Percentiles rank a stretch among this genome's conserved stretches.
Evolutionary conservation across 2,113 vertebrate genomes (phyloP).

Genomic region (Pimephales promelas): DNA sequence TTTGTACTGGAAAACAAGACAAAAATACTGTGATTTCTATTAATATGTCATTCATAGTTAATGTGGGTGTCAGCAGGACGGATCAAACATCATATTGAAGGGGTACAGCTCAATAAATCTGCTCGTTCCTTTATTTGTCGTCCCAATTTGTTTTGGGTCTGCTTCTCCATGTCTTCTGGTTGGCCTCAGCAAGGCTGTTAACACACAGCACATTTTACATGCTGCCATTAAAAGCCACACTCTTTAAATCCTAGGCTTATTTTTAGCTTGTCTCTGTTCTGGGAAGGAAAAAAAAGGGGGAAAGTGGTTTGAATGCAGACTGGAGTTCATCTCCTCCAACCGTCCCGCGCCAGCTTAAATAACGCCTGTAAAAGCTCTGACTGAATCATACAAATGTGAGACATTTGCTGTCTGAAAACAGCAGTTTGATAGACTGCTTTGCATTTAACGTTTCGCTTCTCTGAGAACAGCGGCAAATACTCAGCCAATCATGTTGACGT

Average conservation of each 20-base stretch:
- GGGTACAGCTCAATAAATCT: slow-evolving; percentile 52
- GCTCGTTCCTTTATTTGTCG: slow-evolving; percentile 68
- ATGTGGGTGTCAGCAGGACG: slow-evolving; percentile 50
- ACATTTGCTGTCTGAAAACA: slow-evolving; percentile 49
- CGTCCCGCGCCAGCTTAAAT: slow-evolving; percentile 42
- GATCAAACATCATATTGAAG: slow-evolving; percentile 62
- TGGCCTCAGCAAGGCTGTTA: slow-evolving; percentile 75
- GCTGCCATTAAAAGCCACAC: slow-evolving; percentile 79
- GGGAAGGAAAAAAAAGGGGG: slow-evolving; percentile 50
- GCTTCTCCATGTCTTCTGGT: slow-evolving; percentile 70
- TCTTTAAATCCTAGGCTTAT: slow-evolving; percentile 73
- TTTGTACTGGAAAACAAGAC: too few relatives aligned
- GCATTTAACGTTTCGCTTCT: background rate
- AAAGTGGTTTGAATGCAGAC: slow-evolving; percentile 64
- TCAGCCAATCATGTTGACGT: background rate
- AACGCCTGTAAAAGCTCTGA: slow-evolving; percentile 56
- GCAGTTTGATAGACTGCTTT: background rate
- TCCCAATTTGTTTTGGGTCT: slow-evolving; percentile 76
- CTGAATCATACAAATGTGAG: slow-evolving; percentile 53
- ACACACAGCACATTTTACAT: slow-evolving; percentile 76
- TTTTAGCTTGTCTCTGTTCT: slow-evolving; percentile 73
- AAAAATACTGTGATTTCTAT: too few relatives aligned
- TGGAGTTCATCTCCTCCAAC: slow-evolving; percentile 48
- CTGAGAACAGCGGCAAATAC: slow-evolving; percentile 17
- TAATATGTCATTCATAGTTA: slow-evolving; percentile 28